phyloP scores from a whole-genome alignment of 2,113 vertebrate genomes.

The Copsychus sechellarum region DNA sequence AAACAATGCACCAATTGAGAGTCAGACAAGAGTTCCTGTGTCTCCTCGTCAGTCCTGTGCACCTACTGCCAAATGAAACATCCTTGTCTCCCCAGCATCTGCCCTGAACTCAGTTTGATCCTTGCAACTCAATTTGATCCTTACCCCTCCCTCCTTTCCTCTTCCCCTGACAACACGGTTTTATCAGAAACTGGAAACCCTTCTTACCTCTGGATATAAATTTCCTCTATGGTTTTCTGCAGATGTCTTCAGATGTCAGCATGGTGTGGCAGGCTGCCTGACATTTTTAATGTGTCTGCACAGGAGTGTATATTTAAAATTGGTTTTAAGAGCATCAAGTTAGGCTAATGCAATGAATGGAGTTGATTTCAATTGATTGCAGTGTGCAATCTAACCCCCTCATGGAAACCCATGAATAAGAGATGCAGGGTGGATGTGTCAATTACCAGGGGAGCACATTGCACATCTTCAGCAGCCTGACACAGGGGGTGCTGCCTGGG shows the following conservation, averaged over 20 bases:
- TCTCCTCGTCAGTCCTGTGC: background rate
- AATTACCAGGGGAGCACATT: background rate
- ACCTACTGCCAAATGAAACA: constrained; percentile 46
- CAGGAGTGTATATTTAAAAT: background rate
- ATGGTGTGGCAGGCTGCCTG: background rate
- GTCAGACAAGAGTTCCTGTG: constrained; percentile 39
- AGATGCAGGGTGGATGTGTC: background rate
- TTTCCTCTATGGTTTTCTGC: background rate
- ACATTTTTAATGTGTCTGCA: background rate
- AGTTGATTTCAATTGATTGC: background rate
- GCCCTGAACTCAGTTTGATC: constrained; percentile 46
- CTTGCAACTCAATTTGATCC: constrained; percentile 10
- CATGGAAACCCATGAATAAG: background rate
- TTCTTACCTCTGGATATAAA: background rate
- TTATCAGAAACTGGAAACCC: background rate
- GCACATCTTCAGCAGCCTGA: background rate
- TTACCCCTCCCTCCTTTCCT: background rate
- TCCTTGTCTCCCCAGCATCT: constrained; percentile 10
- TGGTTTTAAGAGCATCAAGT: background rate
- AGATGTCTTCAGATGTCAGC: background rate
- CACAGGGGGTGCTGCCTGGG: background rate
- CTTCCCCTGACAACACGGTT: background rate
- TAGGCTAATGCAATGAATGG: background rate
- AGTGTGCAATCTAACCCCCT: background rate
- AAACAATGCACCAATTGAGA: constrained; percentile 29